Conservation (phyloP, 2,888 invertebrate species). For the Balanococcus diminutus region DNA sequence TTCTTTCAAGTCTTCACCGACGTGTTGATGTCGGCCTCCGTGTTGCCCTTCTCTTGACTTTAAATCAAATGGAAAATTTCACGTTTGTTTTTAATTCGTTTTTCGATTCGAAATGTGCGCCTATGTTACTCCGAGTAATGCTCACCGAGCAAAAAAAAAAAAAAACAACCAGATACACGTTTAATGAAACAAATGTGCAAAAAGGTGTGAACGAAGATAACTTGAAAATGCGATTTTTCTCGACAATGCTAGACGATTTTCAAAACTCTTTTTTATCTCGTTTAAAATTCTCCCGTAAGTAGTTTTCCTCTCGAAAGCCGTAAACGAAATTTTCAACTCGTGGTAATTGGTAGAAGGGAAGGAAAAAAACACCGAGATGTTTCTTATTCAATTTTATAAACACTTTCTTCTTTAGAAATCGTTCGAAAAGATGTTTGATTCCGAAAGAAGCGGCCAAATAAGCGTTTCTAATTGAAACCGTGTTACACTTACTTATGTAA, state of each 20-base stretch:
- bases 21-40: not conserved
- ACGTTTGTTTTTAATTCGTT: not conserved
- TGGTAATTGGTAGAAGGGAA: not conserved
- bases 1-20: not conserved
- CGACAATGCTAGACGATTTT: constrained; percentile 8
- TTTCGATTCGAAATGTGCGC: not conserved
- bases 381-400: not conserved
- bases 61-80: constrained; percentile 18
- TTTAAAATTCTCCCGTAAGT: not conserved
- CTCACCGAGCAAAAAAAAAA: not conserved
- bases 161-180: constrained; percentile 12
- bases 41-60: not conserved
- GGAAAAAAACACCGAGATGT: not conserved
- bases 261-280: not conserved
- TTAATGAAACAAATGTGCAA: constrained; percentile 37
- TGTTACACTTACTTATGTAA: too few species aligned
- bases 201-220: constrained; percentile 27
- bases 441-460: too few species aligned
- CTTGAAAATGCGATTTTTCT: constrained; percentile 13
- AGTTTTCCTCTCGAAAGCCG: not conserved
- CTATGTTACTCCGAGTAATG: not conserved
- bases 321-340: not conserved
- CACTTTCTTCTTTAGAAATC: not conserved
- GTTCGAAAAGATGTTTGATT: too few species aligned
- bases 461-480: too few species aligned